Base-by-base conservation (phyloP, 2,797 vertebrate species). In the Tinamus major region DNA sequence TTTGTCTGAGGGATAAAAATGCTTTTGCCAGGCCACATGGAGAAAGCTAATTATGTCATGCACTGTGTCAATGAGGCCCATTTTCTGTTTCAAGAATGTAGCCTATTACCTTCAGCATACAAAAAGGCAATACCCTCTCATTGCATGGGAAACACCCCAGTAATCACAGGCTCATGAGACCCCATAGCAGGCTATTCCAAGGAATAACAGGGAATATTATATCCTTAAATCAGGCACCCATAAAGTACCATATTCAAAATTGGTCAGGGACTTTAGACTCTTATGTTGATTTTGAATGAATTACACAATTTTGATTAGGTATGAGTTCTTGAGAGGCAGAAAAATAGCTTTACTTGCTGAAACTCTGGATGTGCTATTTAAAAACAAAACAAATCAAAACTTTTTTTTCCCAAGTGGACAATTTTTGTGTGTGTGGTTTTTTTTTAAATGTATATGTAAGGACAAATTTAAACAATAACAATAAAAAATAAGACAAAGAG, bases 1-100 rank as follows among this genome's bases (percentile, higher is more conserved):
- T 96, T 83, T 94, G 63, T 70, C n/a, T 79, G 27, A 48, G 19
- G 51, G 27, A 81, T 61, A 79, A 85, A 55, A 78, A 80, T 14
- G 3, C 7, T 31, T 20, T 80, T 42, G 37, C 67, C 70, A 85
- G 35, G 39, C 79, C 55, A 41, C 26, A 72, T 46, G 56, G 84
- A 6, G 14, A 70, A 81, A 96, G 4, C 5, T 74, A 48, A 49
- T 91, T 67, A 84, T 70, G 61, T 87, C 93, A 84, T 20, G 37
- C 14, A 61, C 84, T 76, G 68, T 46, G 61, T 84, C 87, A 92
- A n/a, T 35, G 51, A 78, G 46, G 39, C 21, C 31, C 27, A 29
- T 65, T 35, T 65, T 78, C 29, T 74, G 55, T 63, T 89, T 92
- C 65, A 81, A 78, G 46, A 19, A 20, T 58, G 5, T 24, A 49